Evolutionary conservation across 1,140 invertebrate species (phyloP), one percentile per base, ranked within the genome.

Genomic region (Neuroterus valhalla): DNA sequence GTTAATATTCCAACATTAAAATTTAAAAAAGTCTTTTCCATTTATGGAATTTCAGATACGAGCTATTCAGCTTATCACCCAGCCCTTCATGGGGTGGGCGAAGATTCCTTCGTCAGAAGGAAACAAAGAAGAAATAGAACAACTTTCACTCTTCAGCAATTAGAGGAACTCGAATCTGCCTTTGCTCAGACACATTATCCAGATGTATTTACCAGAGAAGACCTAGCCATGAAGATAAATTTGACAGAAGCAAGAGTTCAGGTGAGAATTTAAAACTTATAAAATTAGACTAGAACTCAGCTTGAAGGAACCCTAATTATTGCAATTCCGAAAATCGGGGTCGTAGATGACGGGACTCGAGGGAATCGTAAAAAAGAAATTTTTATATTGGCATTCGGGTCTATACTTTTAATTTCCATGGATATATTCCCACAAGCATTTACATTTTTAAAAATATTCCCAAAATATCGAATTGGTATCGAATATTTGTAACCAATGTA

Each of bases 161-260:
- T 99, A 84, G 98, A 98, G 90, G 98, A 99, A 90, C 90, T 99
- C 84, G 98, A 99, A 91, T 98, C 96, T 81, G 98, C 98, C 66
- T 99, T 99, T 89, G 95, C 96, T 70, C 96, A 98, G 89, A 99
- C 98, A 23, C 98, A 99, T 89, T 99, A 99, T 88, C 98, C 98
- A 8, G 98, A 99, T 89, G 97, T 99, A 68, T 99, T 99, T 91
- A 99, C 97, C 1, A 92, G 98, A 81, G 98, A 99, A 90, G 98
- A 99, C 90, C 92, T 99, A 66, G 98, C 98, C n/a, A 97, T 98
- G 94, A 98, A 98, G 91, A 99, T 99, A 85, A 98, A 98, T 90
- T 92, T 99, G 72, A 99, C 98, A 0, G 98, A 99, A 91, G 98
- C 98, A 3, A 92, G 98, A 89, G 98, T 99, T 46, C 98, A 99